phyloP scores from a whole-genome alignment of 1,140 invertebrate genomes.

The Psix sp. region DNA sequence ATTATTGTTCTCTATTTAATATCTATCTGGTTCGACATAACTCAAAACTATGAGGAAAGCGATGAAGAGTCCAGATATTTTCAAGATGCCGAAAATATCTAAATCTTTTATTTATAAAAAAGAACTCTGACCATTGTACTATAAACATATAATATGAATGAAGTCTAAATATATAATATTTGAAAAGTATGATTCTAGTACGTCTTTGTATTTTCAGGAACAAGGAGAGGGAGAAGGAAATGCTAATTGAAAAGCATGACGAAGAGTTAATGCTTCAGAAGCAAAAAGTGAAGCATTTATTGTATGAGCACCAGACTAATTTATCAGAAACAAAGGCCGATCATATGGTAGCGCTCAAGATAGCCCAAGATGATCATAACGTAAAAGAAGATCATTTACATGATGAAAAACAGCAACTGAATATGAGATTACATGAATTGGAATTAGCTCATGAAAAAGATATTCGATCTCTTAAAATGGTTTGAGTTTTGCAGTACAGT shows the following conservation, averaged over 20 bases:
- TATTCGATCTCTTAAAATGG: slow-evolving; percentile 81
- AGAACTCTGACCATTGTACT: too few species aligned
- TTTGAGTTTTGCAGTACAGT: slow-evolving; percentile 55
- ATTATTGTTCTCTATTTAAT: too few species aligned
- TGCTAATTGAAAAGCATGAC: slow-evolving; percentile 90
- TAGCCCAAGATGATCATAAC: slow-evolving; percentile 84
- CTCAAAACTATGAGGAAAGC: too few species aligned
- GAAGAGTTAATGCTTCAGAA: slow-evolving; percentile 91
- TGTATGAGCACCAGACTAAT: slow-evolving; percentile 93
- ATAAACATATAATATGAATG: too few species aligned
- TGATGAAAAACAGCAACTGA: slow-evolving; percentile 86
- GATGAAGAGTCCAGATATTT: too few species aligned
- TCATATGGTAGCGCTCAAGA: slow-evolving; percentile 85
- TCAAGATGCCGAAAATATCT: too few species aligned
- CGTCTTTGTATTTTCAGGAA: slow-evolving; percentile 78
- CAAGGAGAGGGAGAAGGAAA: slow-evolving; percentile 92
- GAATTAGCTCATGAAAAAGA: slow-evolving; percentile 83
- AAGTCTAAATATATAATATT: too few species aligned
- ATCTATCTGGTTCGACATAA: too few species aligned
- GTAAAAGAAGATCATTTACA: slow-evolving; percentile 86
- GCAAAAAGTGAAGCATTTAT: slow-evolving; percentile 94
- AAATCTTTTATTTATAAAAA: too few species aligned
- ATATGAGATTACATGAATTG: slow-evolving; percentile 85
- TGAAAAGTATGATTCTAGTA: too few species aligned
- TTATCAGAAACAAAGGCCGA: slow-evolving; percentile 87